Percentiles rank a stretch among this genome's conserved stretches.
Evolutionary conservation across 1,140 invertebrate species (phyloP).

Genomic region (Drosophila erecta): DNA sequence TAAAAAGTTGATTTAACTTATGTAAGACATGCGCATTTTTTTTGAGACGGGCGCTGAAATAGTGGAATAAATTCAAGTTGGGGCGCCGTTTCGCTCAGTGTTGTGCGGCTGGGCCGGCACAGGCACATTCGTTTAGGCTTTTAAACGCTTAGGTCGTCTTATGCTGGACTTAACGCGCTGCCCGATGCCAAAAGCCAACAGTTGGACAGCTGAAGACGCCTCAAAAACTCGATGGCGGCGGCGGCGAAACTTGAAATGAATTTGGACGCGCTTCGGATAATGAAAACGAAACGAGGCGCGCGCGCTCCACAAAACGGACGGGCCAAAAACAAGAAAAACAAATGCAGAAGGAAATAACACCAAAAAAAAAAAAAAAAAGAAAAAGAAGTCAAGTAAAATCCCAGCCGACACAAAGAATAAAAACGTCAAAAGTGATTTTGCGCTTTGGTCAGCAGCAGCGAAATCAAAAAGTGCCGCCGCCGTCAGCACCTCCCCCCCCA

Average conservation of each 20-base stretch:
- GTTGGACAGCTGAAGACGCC: conserved; percentile 75
- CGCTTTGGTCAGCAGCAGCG: conserved; percentile 64
- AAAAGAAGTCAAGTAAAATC: conserved; percentile 43
- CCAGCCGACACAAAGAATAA: conserved; percentile 75
- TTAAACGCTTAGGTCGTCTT: conserved; percentile 82
- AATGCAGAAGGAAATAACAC: conserved; percentile 13
- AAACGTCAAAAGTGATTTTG: conserved; percentile 83
- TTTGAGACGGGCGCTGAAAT: no score
- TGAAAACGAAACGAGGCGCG: conserved; percentile 80
- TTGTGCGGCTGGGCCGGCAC: conserved; percentile 7
- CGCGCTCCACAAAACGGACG: conserved; percentile 51
- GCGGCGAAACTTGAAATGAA: conserved; percentile 78
- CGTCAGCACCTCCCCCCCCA: conserved; percentile 55
- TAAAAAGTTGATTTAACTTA: no score
- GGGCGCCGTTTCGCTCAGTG: conserved; percentile 6
- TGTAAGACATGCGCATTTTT: no score
- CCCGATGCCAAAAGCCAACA: conserved; percentile 72
- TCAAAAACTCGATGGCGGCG: conserved; percentile 51
- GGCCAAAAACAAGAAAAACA: conserved; percentile 26
- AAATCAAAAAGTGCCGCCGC: conserved; percentile 71
- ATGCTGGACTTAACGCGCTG: conserved; percentile 77
- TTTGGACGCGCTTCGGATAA: conserved; percentile 78
- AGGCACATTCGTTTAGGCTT: conserved; percentile 78
- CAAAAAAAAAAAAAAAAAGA: not conserved
- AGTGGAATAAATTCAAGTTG: no score